Percentiles rank a stretch among this genome's conserved stretches.
Evolutionary conservation across 2,797 vertebrate species (phyloP).

Genomic region (Pygocentrus nattereri): DNA sequence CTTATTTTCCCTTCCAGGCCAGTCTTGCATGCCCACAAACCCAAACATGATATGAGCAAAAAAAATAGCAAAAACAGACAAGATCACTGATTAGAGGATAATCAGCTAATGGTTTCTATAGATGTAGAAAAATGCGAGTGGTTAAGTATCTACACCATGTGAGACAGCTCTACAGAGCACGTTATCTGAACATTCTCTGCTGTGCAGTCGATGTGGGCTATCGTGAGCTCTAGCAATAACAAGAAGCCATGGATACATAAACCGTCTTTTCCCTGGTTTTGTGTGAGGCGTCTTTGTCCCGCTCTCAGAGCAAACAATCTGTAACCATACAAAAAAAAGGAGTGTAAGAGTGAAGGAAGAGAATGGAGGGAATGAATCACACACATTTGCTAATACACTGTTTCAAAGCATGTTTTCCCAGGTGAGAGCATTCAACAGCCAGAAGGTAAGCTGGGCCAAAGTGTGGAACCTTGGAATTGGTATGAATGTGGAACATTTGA

Average conservation of each 20-base stretch:
- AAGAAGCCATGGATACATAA: conserved; percentile 28
- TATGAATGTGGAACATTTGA: too few species aligned
- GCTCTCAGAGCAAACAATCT: conserved; percentile 41
- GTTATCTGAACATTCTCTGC: conserved; percentile 18
- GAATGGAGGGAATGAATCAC: conserved; percentile 7
- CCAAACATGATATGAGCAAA: conserved; percentile 47
- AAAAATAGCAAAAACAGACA: conserved; percentile 30
- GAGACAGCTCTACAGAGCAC: conserved; percentile 1
- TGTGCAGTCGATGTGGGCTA: conserved; percentile 5
- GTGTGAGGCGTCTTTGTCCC: conserved; percentile 19
- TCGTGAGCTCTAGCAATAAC: conserved; percentile 21
- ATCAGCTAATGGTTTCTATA: conserved; percentile 31
- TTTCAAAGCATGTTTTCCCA: not conserved
- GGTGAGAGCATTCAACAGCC: not conserved
- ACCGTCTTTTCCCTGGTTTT: conserved; percentile 31
- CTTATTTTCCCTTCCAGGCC: conserved; percentile 55
- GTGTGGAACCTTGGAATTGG: not conserved
- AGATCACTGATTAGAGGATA: conserved; percentile 33
- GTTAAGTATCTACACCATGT: conserved; percentile 10
- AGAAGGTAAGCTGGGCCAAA: not conserved
- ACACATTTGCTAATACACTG: conserved; percentile 1
- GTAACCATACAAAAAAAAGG: not conserved
- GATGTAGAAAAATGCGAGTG: not conserved
- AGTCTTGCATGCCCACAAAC: conserved; percentile 50
- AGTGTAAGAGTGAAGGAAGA: not conserved